phyloP scores from a whole-genome alignment of 2,888 invertebrate genomes.

The Trichogramma dendrolimi region DNA sequence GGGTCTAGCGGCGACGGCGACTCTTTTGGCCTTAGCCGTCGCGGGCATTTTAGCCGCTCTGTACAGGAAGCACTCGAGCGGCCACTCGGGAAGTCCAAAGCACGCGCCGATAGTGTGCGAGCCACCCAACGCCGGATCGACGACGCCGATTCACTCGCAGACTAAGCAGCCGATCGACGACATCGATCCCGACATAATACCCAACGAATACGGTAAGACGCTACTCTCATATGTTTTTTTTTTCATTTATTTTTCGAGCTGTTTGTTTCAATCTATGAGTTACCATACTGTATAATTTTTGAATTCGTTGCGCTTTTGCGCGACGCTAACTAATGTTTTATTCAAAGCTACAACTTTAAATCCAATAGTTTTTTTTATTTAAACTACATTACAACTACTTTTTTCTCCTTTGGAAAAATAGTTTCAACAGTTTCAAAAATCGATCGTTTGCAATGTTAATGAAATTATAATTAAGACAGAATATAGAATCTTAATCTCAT shows the following conservation, averaged over 20 bases:
- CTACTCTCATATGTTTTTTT: background rate
- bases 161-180: conserved; percentile 62
- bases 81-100: conserved; percentile 46
- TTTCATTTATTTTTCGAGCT: background rate
- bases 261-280: background rate
- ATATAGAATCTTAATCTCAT: too few species aligned
- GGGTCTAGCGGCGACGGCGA: conserved; percentile 72
- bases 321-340: too few species aligned
- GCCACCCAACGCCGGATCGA: conserved; percentile 50
- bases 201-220: conserved; percentile 79
- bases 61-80: conserved; percentile 56
- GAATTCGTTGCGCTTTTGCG: too few species aligned
- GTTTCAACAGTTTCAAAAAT: too few species aligned
- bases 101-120: conserved; percentile 48
- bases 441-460: too few species aligned
- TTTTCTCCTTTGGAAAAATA: too few species aligned
- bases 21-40: conserved; percentile 69
- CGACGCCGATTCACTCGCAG: conserved; percentile 53
- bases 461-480: too few species aligned
- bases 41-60: conserved; percentile 73
- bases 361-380: too few species aligned
- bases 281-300: too few species aligned
- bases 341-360: too few species aligned
- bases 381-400: too few species aligned
- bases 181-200: conserved; percentile 83